Conservation (phyloP, 2,888 invertebrate species). For the Ptycholaimellus sp. region DNA sequence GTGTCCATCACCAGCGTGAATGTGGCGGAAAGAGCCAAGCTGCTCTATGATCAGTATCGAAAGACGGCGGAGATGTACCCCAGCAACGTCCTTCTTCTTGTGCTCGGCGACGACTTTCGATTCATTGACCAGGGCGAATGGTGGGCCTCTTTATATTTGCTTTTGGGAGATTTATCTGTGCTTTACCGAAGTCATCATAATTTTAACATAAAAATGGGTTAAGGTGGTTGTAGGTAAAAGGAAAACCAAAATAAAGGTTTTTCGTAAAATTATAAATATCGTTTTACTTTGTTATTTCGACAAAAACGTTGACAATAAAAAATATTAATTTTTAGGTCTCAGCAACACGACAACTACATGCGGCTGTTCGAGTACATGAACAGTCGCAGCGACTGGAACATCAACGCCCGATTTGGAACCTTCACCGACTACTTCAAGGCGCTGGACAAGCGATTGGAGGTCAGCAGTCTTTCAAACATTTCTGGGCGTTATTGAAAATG, state of each 20-base stretch:
- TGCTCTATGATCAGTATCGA: slow-evolving; percentile 9
- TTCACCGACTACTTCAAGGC: slow-evolving; percentile 14
- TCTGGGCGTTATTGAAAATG: no score
- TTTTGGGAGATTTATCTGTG: no score
- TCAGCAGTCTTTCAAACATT: neutral
- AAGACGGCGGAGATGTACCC: slow-evolving; percentile 13
- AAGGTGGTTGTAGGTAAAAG: no score
- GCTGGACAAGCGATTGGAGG: slow-evolving; percentile 32
- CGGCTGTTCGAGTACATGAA: slow-evolving; percentile 69
- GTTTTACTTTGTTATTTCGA: no score
- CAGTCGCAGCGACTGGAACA: slow-evolving; percentile 4
- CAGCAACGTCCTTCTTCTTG: slow-evolving; percentile 44
- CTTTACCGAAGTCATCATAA: no score
- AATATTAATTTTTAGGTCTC: no score
- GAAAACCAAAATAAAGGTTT: no score
- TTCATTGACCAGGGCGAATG: no score
- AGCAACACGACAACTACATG: slow-evolving; percentile 75
- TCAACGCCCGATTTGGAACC: slow-evolving; percentile 11
- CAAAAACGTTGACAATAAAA: no score
- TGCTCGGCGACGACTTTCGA: slow-evolving; percentile 87
- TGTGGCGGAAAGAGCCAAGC: slow-evolving; percentile 9
- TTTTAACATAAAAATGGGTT: no score
- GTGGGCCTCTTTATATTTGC: no score
- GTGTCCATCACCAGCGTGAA: slow-evolving; percentile 8
- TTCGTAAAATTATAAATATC: no score